A percentile compares a stretch with the other conserved stretches of the same genome.
phyloP scores from a whole-genome alignment of 2,888 invertebrate genomes.

The Rhimphoctona megacephalus region DNA sequence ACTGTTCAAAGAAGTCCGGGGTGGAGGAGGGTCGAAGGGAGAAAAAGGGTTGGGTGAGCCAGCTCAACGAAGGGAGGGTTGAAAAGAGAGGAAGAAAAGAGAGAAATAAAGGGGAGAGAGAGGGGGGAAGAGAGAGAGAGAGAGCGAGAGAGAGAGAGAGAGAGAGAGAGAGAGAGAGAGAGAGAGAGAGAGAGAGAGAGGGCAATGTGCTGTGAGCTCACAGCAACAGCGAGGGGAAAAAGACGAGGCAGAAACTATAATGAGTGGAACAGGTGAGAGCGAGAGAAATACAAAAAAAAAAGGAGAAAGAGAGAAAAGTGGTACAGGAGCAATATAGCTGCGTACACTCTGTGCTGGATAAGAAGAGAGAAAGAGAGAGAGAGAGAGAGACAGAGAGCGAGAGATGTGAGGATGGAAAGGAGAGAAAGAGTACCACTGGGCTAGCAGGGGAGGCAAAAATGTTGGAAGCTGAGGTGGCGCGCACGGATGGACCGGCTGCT shows the following conservation, averaged over 20 bases:
- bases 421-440: constrained; percentile 48
- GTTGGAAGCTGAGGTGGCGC: constrained; percentile 80
- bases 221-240: constrained; percentile 68
- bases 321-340: constrained; percentile 67
- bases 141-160: constrained; percentile 34
- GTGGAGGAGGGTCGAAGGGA: constrained; percentile 59
- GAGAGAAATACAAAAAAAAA: constrained; percentile 59
- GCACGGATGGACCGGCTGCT: constrained; percentile 69
- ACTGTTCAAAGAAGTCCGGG: constrained; percentile 47
- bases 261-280: constrained; percentile 74
- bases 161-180: constrained; percentile 48
- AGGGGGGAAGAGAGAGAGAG: constrained; percentile 50
- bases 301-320: constrained; percentile 65
- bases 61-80: constrained; percentile 41
- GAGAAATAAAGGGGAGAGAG: constrained; percentile 52
- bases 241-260: constrained; percentile 77
- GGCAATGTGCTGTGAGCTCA: constrained; percentile 64
- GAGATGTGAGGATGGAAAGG: constrained; percentile 63
- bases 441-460: constrained; percentile 78
- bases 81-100: constrained; percentile 59
- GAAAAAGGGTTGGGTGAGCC: constrained; percentile 46
- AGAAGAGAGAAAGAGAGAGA: constrained; percentile 64
- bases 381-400: constrained; percentile 32
- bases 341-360: constrained; percentile 58
- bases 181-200: constrained; percentile 58